Percentiles rank a stretch among this genome's conserved stretches.
These are phyloP conservation scores for Aphaenogaster floridana DNA, from an alignment of 1,140 invertebrate genomes.

Conservation along the genomic window DNA sequence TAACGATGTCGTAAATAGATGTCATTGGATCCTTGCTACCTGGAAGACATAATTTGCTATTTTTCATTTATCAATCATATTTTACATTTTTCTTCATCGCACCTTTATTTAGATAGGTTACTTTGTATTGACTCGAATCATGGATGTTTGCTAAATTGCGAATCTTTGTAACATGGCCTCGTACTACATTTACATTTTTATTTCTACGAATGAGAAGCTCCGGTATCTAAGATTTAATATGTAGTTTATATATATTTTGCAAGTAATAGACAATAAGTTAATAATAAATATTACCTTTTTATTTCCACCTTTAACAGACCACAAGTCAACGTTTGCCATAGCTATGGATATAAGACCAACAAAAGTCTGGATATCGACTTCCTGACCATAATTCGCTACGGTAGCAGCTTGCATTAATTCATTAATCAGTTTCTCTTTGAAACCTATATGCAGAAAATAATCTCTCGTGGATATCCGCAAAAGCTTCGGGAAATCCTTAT, in stretches of 20 bases:
- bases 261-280: background rate
- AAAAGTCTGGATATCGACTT: constrained; percentile 88
- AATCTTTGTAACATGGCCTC: constrained; percentile 80
- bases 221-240: constrained; percentile 79
- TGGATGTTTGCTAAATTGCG: constrained; percentile 62
- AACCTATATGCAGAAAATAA: constrained; percentile 83
- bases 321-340: constrained; percentile 87
- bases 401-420: constrained; percentile 88
- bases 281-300: constrained; percentile 85
- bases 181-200: constrained; percentile 81
- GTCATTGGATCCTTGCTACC: constrained; percentile 70
- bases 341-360: constrained; percentile 89
- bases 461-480: constrained; percentile 84
- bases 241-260: background rate
- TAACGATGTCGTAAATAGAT: constrained; percentile 88
- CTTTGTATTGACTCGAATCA: constrained; percentile 72
- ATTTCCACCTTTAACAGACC: constrained; percentile 90
- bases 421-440: constrained; percentile 86
- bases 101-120: constrained; percentile 76
- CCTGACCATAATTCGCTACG: constrained; percentile 90
- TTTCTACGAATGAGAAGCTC: constrained; percentile 80
- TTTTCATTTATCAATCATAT: background rate
- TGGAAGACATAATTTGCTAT: constrained; percentile 67
- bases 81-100: constrained; percentile 19
- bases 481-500: constrained; percentile 86